Base-by-base conservation (phyloP, 2,113 vertebrate species). In the Rhodinocichla rosea region DNA sequence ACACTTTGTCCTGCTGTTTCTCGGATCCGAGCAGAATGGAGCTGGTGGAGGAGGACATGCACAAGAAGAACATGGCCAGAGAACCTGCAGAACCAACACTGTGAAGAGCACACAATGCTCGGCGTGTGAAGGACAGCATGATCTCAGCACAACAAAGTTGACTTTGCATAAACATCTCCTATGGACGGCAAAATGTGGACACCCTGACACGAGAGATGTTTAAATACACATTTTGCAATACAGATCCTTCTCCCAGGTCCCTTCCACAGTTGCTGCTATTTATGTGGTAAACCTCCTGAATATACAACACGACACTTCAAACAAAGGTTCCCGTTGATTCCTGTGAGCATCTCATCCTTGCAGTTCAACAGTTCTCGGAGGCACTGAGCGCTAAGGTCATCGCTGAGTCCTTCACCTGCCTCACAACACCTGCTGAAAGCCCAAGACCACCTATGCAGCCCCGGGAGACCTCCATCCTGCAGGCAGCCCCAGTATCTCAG, bases 271-370 rank as follows among this genome's bases (percentile, higher is more conserved):
- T 47, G 30, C 2, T 19, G 33, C 64, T 59, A 20, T 45, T 68
- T 42, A 15, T 8, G 70, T 42, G 57, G 39, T 5, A 62, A 27
- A 85, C 8, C 71, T 70, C 32, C 85, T 35, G 57, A 21, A 68
- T 4, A n/a, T 4, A 39, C n/a, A 87, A 57, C 35, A 49, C 15
- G 19, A 50, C 85, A 53, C 69, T 89, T 44, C 56, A 92, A 88
- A 97, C 90, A 93, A 97, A 96, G 95, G 87, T 91, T 90, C 68
- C 71, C 79, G 33, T n/a, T 22, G 83, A 87, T 88, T 92, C 82
- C 87, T 85, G 32, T 0, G 20, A 89, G 77, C 87, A 90, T 44
- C 88, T 53, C 89, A 71, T 33, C 74, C 68, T 82, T 53, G 85
- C 94, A 95, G 55, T 32, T 60, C 62, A 80, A 64, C 89, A 73